phyloP scores from a whole-genome alignment of 2,888 invertebrate genomes.

The Itoplectis maculator region DNA sequence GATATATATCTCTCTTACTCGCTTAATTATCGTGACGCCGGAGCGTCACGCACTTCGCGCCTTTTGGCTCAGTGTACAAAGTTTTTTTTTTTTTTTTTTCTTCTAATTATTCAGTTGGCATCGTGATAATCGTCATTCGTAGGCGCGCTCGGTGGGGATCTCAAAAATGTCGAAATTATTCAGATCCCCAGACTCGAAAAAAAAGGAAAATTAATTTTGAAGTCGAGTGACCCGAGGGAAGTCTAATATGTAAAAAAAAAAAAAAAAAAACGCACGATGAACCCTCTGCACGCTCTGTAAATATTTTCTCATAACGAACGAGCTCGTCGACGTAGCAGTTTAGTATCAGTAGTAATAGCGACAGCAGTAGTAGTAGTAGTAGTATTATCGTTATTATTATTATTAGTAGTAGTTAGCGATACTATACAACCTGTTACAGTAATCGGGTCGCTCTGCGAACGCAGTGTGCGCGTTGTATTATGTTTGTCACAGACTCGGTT shows the following conservation, averaged over 20 bases:
- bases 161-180: background rate
- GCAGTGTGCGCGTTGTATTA: constrained; percentile 9
- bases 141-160: background rate
- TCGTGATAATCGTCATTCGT: background rate
- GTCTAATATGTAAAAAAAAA: background rate
- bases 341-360: constrained; percentile 23
- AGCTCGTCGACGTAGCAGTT: constrained; percentile 28
- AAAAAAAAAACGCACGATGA: background rate
- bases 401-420: background rate
- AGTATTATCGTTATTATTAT: background rate
- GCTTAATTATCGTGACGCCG: constrained; percentile 39
- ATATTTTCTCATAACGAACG: constrained; percentile 60
- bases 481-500: constrained; percentile 4
- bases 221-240: constrained; percentile 23
- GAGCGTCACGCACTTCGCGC: constrained; percentile 1
- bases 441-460: background rate
- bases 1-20: constrained; percentile 27
- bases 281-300: constrained; percentile 10
- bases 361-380: background rate
- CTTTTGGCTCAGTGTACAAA: constrained; percentile 3
- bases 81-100: constrained; percentile 33
- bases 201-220: background rate
- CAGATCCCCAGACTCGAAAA: no score
- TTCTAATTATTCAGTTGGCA: background rate
- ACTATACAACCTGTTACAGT: constrained; percentile 5